These are phyloP conservation scores for Drosophila lowei DNA, from an alignment of 1,140 invertebrate genomes.

Conservation along the genomic window DNA sequence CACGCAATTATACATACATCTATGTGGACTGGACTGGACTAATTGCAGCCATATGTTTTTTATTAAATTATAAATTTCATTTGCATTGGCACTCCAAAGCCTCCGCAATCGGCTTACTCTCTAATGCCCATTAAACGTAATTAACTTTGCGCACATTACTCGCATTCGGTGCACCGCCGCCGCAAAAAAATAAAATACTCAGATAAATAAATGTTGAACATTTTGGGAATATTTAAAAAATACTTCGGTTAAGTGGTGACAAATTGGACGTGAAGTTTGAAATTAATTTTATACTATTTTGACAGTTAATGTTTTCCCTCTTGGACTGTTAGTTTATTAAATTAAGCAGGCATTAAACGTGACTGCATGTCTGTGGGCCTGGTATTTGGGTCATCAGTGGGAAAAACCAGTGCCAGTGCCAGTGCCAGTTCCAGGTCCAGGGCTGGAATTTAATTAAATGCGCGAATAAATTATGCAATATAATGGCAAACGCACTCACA, in stretches of 20 bases:
- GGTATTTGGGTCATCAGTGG: slow-evolving; percentile 58
- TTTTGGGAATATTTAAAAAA: slow-evolving; percentile 13
- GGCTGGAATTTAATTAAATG: slow-evolving; percentile 77
- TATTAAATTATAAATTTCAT: slow-evolving; percentile 48
- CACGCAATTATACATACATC: not conserved
- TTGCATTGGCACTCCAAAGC: slow-evolving; percentile 8
- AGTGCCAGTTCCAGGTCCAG: slow-evolving; percentile 32
- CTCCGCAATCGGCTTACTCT: slow-evolving; percentile 43
- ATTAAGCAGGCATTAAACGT: slow-evolving; percentile 51
- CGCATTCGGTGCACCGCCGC: not conserved
- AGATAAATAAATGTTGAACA: slow-evolving; percentile 2
- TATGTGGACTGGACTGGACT: not conserved
- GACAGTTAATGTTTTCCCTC: slow-evolving; percentile 54
- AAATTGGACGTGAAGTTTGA: slow-evolving; percentile 50
- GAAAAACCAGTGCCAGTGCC: slow-evolving; percentile 52
- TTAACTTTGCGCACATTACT: slow-evolving; percentile 60
- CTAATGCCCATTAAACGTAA: slow-evolving; percentile 64
- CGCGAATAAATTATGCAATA: slow-evolving; percentile 71
- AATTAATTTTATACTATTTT: slow-evolving; percentile 61
- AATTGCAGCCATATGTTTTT: slow-evolving; percentile 16
- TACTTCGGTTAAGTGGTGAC: slow-evolving; percentile 30
- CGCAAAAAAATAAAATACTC: too few species aligned
- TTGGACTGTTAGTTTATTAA: slow-evolving; percentile 47
- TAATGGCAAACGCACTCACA: slow-evolving; percentile 61
- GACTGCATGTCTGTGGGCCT: slow-evolving; percentile 10